phyloP scores from a whole-genome alignment of 2,113 vertebrate species.

The Caracal caracal region DNA sequence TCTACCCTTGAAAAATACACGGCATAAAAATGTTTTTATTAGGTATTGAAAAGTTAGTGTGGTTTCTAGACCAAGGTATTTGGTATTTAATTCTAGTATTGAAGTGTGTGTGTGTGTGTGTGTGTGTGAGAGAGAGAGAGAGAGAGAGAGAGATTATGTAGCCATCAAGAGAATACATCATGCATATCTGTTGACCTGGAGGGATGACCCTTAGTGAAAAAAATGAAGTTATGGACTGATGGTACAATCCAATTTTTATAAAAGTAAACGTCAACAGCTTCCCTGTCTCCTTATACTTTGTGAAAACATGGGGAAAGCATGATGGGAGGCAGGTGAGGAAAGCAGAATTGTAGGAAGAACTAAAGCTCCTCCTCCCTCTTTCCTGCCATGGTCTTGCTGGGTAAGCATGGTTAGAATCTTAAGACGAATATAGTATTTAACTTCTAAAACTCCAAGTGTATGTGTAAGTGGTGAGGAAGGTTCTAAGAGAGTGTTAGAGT shows the following conservation, averaged over 20 bases:
- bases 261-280: background rate
- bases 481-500: background rate
- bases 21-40: background rate
- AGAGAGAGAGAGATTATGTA: background rate
- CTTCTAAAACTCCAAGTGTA: background rate
- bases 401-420: background rate
- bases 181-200: background rate
- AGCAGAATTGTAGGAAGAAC: background rate
- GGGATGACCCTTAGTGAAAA: background rate
- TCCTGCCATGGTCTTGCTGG: background rate
- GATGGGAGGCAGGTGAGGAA: background rate
- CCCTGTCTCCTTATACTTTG: background rate
- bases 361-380: background rate
- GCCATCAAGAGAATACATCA: background rate
- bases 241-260: background rate
- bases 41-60: background rate
- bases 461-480: background rate
- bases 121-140: background rate
- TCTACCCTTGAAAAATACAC: background rate
- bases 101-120: background rate
- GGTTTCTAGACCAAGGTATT: slow-evolving; percentile 8
- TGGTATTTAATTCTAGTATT: slow-evolving; percentile 16
- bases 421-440: background rate
- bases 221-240: background rate
- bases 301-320: background rate